Evolutionary conservation across 2,113 vertebrate genomes (phyloP).

Genomic region (Gobio gobio): DNA sequence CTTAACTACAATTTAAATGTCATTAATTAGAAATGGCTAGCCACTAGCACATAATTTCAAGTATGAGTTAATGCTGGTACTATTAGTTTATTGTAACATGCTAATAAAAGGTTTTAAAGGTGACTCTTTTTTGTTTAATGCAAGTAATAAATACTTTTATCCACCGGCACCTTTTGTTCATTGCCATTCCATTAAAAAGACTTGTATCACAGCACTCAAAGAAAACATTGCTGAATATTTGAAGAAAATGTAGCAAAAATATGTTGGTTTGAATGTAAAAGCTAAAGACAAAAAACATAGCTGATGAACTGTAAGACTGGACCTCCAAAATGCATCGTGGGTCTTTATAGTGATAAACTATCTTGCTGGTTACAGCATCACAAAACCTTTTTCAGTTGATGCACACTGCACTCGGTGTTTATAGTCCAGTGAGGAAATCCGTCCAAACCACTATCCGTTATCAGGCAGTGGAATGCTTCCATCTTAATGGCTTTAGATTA

Average conservation of each 20-base stretch:
- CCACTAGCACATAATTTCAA: background rate
- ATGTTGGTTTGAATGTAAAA: too few species aligned
- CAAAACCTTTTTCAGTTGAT: conserved; percentile 34
- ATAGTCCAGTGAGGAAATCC: conserved; percentile 37
- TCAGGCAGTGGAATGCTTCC: conserved; percentile 44
- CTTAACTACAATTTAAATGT: background rate
- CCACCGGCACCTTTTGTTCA: too few species aligned
- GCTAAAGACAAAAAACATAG: background rate
- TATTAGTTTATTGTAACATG: background rate
- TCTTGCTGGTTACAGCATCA: background rate
- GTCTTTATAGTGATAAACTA: background rate
- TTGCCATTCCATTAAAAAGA: background rate
- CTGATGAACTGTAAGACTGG: background rate
- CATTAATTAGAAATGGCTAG: background rate
- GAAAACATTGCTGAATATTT: background rate
- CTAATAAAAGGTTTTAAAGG: too few species aligned
- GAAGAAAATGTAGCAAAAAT: too few species aligned
- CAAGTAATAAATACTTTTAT: too few species aligned
- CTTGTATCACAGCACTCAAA: background rate
- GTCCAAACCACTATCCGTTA: conserved; percentile 52
- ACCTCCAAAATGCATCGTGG: background rate
- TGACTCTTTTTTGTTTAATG: too few species aligned
- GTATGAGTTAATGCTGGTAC: background rate
- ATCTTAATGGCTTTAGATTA: conserved; percentile 49
- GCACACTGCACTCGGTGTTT: conserved; percentile 43